Conservation (phyloP, 2,797 vertebrate species). For the Sarcoramphus papa region DNA sequence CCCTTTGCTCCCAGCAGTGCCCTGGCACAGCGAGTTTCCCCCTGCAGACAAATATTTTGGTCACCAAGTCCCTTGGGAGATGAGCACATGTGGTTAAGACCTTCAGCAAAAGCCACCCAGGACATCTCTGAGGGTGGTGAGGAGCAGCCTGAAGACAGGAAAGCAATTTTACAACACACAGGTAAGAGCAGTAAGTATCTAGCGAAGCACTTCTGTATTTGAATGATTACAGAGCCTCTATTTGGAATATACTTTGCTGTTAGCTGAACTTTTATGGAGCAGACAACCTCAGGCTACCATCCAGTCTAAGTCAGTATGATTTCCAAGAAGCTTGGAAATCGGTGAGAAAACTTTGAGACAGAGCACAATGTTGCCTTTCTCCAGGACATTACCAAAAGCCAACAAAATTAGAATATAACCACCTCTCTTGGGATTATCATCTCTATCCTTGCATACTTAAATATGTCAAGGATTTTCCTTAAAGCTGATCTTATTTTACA, state of each 20-base stretch:
- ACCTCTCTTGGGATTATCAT: neutral
- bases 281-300: neutral
- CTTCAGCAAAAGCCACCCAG: neutral
- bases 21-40: neutral
- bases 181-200: neutral
- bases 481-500: neutral
- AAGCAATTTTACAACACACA: neutral
- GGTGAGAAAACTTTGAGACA: neutral
- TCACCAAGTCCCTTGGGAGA: neutral
- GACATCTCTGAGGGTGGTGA: neutral
- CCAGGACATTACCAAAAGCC: neutral
- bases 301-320: neutral
- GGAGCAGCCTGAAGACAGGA: neutral
- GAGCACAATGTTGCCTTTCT: neutral
- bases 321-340: neutral
- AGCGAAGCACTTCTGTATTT: neutral
- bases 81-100: neutral
- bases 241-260: neutral
- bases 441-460: neutral
- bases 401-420: neutral
- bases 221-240: neutral
- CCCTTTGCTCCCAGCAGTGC: neutral
- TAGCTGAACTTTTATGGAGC: neutral
- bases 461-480: neutral
- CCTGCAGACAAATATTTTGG: neutral